phyloP scores from a whole-genome alignment of 2,113 vertebrate species.

The Prunella himalayana region DNA sequence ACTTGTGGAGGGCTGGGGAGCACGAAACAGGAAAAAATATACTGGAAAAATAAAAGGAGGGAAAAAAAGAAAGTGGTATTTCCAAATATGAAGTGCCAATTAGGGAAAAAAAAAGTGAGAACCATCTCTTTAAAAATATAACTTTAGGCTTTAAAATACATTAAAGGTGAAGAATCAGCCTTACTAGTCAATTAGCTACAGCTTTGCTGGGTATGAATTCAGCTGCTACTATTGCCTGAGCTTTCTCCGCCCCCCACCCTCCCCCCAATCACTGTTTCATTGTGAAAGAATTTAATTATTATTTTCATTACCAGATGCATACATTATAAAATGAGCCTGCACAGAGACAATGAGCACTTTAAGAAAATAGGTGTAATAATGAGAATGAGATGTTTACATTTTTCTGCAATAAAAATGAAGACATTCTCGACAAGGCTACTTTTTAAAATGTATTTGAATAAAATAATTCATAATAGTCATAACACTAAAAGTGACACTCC shows the following conservation, averaged over 20 bases:
- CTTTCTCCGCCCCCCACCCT: neutral
- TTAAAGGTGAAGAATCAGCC: neutral
- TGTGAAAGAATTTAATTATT: constrained; percentile 50
- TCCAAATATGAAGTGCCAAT: neutral
- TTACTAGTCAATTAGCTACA: neutral
- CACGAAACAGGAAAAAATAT: neutral
- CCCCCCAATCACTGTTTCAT: neutral
- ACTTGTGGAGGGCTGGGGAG: neutral
- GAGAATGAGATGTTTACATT: neutral
- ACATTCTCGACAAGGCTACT: neutral
- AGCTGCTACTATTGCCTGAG: neutral
- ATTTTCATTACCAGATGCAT: constrained; percentile 43
- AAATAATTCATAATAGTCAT: neutral
- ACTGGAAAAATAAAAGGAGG: neutral
- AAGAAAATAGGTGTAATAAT: neutral
- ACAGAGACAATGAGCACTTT: neutral
- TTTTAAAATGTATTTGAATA: neutral
- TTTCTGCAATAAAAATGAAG: neutral
- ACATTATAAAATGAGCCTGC: constrained; percentile 13
- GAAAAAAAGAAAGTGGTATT: neutral
- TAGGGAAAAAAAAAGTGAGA: neutral
- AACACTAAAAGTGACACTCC: neutral
- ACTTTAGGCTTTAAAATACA: neutral
- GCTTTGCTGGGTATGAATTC: neutral
- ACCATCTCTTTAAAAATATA: neutral